These are phyloP conservation scores for Megastigmus dorsalis DNA, from an alignment of 2,888 invertebrate species.

Conservation along the genomic window DNA sequence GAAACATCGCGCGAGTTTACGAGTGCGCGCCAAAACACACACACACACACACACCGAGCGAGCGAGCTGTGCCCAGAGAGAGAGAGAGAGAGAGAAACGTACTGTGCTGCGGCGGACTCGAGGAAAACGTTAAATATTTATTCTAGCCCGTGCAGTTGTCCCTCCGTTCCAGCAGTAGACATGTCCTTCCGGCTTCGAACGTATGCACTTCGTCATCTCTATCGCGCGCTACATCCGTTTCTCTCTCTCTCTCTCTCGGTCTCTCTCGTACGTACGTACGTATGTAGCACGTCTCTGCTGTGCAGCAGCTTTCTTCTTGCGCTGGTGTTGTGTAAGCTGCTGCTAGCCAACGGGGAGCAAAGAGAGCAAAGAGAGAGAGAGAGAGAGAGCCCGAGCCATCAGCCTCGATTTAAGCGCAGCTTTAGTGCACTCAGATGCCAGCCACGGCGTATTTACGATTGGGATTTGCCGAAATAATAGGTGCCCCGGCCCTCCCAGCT, in stretches of 20 bases:
- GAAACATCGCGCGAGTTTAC: background rate
- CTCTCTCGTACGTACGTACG: too few relatives aligned
- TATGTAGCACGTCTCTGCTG: too few relatives aligned
- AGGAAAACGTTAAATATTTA: constrained; percentile 38
- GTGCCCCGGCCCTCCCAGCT: constrained; percentile 10
- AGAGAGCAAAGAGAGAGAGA: too few relatives aligned
- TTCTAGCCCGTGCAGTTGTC: background rate
- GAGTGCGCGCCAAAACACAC: constrained; percentile 12
- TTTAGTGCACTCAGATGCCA: constrained; percentile 56
- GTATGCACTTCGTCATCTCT: constrained; percentile 34
- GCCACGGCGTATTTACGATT: constrained; percentile 59
- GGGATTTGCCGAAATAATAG: constrained; percentile 56
- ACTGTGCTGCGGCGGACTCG: too few relatives aligned
- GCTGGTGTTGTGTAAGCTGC: too few relatives aligned
- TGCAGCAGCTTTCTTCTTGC: too few relatives aligned
- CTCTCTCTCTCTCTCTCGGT: too few relatives aligned
- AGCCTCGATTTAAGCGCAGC: constrained; percentile 58
- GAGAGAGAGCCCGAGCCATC: background rate
- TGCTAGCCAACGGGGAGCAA: too few relatives aligned
- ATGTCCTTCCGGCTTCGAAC: constrained; percentile 2
- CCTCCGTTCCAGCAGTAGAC: background rate
- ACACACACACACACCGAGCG: too few relatives aligned
- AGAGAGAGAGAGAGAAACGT: too few relatives aligned
- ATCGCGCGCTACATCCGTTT: background rate
- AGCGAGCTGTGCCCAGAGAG: too few relatives aligned